Conservation (phyloP, 1,140 invertebrate genomes). For the Oppia nitens region DNA sequence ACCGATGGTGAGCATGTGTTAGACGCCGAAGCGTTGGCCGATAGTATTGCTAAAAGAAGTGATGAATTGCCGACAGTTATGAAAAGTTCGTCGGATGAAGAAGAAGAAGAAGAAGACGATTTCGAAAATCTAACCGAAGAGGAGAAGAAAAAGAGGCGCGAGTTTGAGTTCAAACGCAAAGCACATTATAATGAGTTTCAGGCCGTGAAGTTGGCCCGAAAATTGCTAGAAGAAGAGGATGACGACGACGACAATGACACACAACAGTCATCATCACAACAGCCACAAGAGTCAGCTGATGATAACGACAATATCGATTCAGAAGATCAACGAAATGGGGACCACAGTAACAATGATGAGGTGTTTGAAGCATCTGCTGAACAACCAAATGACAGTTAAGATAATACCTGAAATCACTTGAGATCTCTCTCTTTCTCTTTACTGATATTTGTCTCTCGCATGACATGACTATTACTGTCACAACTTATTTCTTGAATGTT, state of each 20-base stretch:
- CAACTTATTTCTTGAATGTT: too few species aligned
- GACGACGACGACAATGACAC: conserved; percentile 56
- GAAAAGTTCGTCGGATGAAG: conserved; percentile 42
- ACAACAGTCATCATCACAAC: conserved; percentile 26
- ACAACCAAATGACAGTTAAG: background rate
- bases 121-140: conserved; percentile 19
- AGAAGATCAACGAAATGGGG: background rate
- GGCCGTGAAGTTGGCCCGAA: conserved; percentile 70
- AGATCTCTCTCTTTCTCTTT: too few species aligned
- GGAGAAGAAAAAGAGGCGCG: conserved; percentile 16
- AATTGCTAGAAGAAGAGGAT: conserved; percentile 72
- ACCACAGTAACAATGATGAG: background rate
- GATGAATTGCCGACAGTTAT: conserved; percentile 39
- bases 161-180: conserved; percentile 35
- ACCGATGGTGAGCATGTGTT: conserved; percentile 34
- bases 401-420: too few species aligned
- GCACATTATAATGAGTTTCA: conserved; percentile 95
- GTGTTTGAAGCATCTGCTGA: background rate
- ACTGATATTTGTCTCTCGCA: too few species aligned
- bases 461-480: too few species aligned
- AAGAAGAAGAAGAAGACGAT: conserved; percentile 35
- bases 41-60: conserved; percentile 19
- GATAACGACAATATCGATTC: background rate
- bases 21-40: conserved; percentile 52
- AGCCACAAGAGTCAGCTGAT: background rate